Percentiles rank a stretch among this genome's conserved stretches.
phyloP scores from a whole-genome alignment of 2,113 vertebrate genomes.

The Chloropsis cyanopogon region DNA sequence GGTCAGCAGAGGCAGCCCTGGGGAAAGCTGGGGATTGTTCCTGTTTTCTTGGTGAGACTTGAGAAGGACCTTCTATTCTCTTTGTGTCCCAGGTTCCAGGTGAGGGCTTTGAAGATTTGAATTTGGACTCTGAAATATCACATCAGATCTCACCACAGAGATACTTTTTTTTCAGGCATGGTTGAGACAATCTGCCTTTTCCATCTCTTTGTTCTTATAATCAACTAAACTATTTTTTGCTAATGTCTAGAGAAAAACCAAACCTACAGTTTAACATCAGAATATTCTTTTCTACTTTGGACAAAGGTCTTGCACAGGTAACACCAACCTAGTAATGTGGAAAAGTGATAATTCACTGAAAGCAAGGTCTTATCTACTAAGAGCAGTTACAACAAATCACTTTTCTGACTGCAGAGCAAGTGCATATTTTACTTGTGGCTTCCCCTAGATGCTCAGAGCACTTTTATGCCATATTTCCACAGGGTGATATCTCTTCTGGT shows the following conservation, averaged over 20 bases:
- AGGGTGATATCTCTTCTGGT: neutral
- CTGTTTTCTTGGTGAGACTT: neutral
- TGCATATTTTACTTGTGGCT: neutral
- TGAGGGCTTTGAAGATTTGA: neutral
- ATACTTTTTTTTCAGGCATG: neutral
- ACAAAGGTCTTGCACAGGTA: neutral
- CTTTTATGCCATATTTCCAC: neutral
- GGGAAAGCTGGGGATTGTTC: neutral
- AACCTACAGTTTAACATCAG: neutral
- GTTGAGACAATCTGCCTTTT: neutral
- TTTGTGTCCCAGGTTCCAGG: neutral
- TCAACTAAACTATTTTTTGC: neutral
- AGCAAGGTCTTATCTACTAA: neutral
- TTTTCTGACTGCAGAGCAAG: neutral
- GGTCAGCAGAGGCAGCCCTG: neutral
- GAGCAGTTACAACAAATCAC: neutral
- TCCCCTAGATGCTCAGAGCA: neutral
- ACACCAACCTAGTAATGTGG: neutral
- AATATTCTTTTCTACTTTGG: neutral
- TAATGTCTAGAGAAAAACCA: accelerated
- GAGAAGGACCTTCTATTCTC: neutral
- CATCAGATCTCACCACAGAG: neutral
- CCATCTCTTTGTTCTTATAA: neutral
- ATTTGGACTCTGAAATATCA: neutral
- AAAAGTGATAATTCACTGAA: neutral